Evolutionary conservation across 2,888 invertebrate species (phyloP).

Genomic region (Drosophila mettleri): DNA sequence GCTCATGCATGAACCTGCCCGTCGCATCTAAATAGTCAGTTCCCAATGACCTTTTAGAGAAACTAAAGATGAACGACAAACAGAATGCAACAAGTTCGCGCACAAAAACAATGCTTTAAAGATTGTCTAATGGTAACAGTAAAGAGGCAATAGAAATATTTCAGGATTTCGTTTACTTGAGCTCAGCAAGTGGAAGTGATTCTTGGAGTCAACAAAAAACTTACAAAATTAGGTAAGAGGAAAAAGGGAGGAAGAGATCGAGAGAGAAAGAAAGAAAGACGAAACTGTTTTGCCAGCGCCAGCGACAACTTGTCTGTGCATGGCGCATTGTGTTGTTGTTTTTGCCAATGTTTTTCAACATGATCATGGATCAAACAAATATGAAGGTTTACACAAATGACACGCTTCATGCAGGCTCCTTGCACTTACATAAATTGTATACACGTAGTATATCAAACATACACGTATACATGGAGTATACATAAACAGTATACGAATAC

Average conservation of each 20-base stretch:
- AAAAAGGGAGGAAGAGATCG: background rate
- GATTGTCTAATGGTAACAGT: background rate
- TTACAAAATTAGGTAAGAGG: background rate
- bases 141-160: background rate
- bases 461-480: too few relatives aligned
- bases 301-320: slow-evolving; percentile 21
- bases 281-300: background rate
- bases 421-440: background rate
- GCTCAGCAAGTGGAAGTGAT: background rate
- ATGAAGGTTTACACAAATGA: background rate
- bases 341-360: slow-evolving; percentile 1
- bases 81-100: background rate
- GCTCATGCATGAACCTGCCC: background rate
- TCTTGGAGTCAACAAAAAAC: too few relatives aligned
- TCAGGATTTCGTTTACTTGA: slow-evolving; percentile 2
- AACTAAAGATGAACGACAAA: background rate
- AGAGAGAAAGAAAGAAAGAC: background rate
- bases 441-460: background rate
- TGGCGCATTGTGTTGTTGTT: background rate
- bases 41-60: background rate
- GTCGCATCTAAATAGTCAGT: background rate
- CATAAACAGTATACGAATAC: background rate
- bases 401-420: too few relatives aligned
- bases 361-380: slow-evolving; percentile 5
- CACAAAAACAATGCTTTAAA: background rate